Evolutionary conservation across 2,888 invertebrate species (phyloP), one percentile per base, ranked within the genome.

Genomic region (Poecilobothrus nobilitatus): DNA sequence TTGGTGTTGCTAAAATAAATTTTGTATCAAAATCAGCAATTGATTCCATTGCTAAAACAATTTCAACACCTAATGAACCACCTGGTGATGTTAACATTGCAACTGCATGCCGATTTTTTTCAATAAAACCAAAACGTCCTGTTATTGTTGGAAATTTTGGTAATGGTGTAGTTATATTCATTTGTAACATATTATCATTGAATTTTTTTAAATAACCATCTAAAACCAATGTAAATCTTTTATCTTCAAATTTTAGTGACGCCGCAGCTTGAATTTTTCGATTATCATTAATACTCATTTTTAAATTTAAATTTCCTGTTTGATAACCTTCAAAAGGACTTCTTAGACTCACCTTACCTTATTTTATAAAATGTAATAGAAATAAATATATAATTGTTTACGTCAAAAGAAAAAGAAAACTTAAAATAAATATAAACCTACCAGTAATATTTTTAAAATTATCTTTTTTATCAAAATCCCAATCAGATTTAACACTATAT

Each of bases 151-250:
- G 83, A 74, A 88, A 87, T 68, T 88, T 88, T 66, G 89, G 86
- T 66, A 89, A 82, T 0, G 91, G 90, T 4, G 91, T 91, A 0
- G 91, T 91, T 5, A 91, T 85, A 78, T 92, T 92, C 21, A 92
- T 85, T 0, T 85, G 84, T 2, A 91, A 77, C 88, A 89, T 90
- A 71, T 89, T 91, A 79, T 92, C 90, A 0, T 89, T 89, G 27
- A 92, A 81, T 65, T 87, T 87, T 66, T 86, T 86, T 73, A 91
- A 84, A 79, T 90, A 87, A 8, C 92, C 90, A 76, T 89, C 85
- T 33, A 89, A 84, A 69, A 85, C 84, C 5, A 89, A 85, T 1
- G 88, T 88, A 70, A 90, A 86, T 61, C 88, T 86, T 74, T 88
- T 87, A 61, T 88, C 86, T 75, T 92, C 91, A 27, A 92, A 80